A percentile compares a stretch with the other conserved stretches of the same genome.
Evolutionary conservation across 37 sponge, comb jelly and placozoan species (phyloP).

Genomic region (Bolinopsis microptera): DNA sequence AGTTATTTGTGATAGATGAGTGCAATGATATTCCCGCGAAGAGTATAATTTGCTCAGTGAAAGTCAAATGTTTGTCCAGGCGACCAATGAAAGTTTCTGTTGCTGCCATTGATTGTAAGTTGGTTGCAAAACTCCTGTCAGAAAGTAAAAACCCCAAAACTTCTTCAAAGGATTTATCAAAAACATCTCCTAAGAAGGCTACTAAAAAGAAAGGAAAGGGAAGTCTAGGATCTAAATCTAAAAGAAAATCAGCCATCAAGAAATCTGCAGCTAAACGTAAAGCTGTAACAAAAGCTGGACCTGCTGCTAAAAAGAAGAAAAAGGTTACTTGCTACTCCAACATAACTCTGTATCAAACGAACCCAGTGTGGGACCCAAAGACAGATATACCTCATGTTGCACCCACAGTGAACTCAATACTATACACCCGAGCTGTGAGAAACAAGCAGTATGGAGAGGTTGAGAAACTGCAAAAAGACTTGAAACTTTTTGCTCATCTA

Average conservation of each 20-base stretch:
- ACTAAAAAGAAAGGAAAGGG: not conserved
- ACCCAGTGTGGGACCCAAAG: not conserved
- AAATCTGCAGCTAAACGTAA: not conserved
- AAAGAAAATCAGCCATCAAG: not conserved
- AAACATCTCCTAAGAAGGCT: not conserved
- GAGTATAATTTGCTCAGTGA: not conserved
- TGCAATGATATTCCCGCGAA: constrained; percentile 44
- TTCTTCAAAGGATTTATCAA: not conserved
- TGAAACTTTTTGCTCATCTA: not conserved
- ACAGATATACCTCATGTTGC: constrained; percentile 16
- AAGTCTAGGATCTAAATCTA: not conserved
- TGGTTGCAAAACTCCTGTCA: not conserved
- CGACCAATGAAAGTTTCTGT: not conserved
- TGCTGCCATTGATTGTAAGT: not conserved
- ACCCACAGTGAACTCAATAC: not conserved
- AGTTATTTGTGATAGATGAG: not conserved
- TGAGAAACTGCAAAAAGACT: not conserved
- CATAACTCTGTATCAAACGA: not conserved
- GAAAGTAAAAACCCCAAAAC: not conserved
- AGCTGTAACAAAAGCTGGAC: not conserved
- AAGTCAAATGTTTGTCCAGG: not conserved
- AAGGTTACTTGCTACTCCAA: constrained; percentile 12
- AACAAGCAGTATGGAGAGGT: constrained; percentile 20
- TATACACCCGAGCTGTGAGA: not conserved
- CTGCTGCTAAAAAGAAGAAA: not conserved